These are phyloP conservation scores for Pegea sp. DNA, from an alignment of 23 tunicate genomes.

Conservation along the genomic window DNA sequence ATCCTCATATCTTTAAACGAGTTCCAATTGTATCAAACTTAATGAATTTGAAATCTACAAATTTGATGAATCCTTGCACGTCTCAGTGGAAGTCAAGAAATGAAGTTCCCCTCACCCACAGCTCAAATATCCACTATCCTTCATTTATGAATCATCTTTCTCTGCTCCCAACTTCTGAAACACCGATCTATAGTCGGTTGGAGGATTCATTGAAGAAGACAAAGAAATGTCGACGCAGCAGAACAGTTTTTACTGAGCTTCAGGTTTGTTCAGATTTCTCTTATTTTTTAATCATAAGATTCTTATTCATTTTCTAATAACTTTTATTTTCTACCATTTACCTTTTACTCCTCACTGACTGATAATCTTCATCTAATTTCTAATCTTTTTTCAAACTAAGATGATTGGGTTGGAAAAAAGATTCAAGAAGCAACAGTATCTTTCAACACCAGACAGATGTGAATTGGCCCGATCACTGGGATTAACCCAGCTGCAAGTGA, in stretches of 20 bases:
- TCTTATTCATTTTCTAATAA: not conserved
- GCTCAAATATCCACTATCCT: too few species aligned
- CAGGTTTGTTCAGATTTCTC: conserved; percentile 61
- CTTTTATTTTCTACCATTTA: conserved; percentile 1
- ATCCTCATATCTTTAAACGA: too few species aligned
- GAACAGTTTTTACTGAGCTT: conserved; percentile 82
- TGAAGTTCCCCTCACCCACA: too few species aligned
- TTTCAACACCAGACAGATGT: conserved; percentile 82
- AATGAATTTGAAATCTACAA: too few species aligned
- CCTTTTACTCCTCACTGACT: not conserved
- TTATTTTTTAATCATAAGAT: too few species aligned
- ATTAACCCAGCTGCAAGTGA: conserved; percentile 78
- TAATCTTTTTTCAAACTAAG: conserved; percentile 7
- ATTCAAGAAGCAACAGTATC: conserved; percentile 77
- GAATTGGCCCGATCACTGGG: conserved; percentile 66
- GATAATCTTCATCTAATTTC: not conserved
- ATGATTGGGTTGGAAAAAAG: conserved; percentile 71
- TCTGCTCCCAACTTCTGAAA: too few species aligned
- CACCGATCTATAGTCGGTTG: too few species aligned
- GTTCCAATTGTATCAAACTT: too few species aligned
- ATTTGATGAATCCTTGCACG: too few species aligned
- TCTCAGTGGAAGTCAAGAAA: too few species aligned
- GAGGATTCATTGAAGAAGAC: too few species aligned
- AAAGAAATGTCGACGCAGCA: conserved; percentile 76
- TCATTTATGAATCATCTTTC: too few species aligned